Base-by-base conservation (phyloP, 2,888 invertebrate genomes). In the Trissolcus brochymenae region DNA sequence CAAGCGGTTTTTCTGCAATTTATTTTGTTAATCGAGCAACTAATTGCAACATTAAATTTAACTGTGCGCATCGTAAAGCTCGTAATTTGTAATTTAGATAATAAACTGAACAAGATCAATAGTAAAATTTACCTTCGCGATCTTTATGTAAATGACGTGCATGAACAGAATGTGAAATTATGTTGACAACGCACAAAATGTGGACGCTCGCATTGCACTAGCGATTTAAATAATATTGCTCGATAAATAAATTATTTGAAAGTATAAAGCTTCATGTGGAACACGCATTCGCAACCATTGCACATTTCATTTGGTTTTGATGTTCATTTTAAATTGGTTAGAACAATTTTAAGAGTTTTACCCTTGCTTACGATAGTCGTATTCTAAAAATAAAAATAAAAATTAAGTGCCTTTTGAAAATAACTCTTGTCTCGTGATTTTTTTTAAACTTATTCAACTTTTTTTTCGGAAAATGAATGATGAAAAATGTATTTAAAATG, bases 21-120 rank as follows among this genome's bases (percentile, higher is more conserved):
- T 13, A n/a, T 56, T 19, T 51, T 25, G 7, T 50, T 62, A 51
- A 35, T 50, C 35, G 29, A 14, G 46, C 14, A 43, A 61, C 50
- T 61, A 50, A 61, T 50, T 50, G 35, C 21, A 35, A 7, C 43
- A 61, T 61, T 17, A 61, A 61, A 61, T 50, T 61, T 50, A 50
- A 61, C 13, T 50, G 35, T n/a, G 50, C 17, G 35, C 60, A n/a
- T 40, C 60, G 21, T 61, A 61, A 61, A 61, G 60, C 35, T 61
- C 19, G 43, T 61, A 25, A 35, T 35, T 35, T 25, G 40, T 51
- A 61, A 50, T 50, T 61, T 50, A 35, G 50, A 40, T 61, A 50
- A 61, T 61, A 61, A 61, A 61, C n/a, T 19, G 35, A 16, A 61
- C 60, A 50, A 50, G 50, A 50, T 50, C 60, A 35, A 61, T 61